These are phyloP conservation scores for Eclectus roratus DNA, from an alignment of 2,113 vertebrate genomes.

Conservation along the genomic window DNA sequence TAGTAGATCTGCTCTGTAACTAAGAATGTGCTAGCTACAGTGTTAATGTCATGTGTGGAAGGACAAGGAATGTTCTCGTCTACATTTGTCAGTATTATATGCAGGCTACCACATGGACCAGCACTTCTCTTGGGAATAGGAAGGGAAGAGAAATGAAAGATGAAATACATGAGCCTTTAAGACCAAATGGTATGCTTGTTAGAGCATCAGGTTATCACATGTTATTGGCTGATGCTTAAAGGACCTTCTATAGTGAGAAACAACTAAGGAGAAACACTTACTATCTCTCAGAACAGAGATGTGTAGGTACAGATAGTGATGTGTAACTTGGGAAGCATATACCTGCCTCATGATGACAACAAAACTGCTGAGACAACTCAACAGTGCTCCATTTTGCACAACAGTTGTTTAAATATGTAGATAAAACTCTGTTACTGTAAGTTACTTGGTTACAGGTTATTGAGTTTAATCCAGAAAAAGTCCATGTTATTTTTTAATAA, in stretches of 20 bases:
- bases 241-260: neutral
- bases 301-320: neutral
- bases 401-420: neutral
- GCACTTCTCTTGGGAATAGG: neutral
- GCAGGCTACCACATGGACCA: neutral
- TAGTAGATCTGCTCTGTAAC: neutral
- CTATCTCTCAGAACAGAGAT: neutral
- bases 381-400: neutral
- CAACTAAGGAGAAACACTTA: neutral
- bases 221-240: neutral
- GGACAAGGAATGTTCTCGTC: neutral
- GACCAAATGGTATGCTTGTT: neutral
- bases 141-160: neutral
- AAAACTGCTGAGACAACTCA: neutral
- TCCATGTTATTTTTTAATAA: neutral
- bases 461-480: neutral
- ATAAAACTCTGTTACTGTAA: neutral
- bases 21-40: neutral
- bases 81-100: neutral
- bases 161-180: neutral
- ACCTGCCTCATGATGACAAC: neutral
- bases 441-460: neutral
- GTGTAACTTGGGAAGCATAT: neutral
- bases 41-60: neutral
- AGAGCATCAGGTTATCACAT: neutral